A percentile compares a stretch with the other conserved stretches of the same genome.
Evolutionary conservation across 23 tunicate genomes (phyloP).

Genomic region (Halocynthia aurantium): DNA sequence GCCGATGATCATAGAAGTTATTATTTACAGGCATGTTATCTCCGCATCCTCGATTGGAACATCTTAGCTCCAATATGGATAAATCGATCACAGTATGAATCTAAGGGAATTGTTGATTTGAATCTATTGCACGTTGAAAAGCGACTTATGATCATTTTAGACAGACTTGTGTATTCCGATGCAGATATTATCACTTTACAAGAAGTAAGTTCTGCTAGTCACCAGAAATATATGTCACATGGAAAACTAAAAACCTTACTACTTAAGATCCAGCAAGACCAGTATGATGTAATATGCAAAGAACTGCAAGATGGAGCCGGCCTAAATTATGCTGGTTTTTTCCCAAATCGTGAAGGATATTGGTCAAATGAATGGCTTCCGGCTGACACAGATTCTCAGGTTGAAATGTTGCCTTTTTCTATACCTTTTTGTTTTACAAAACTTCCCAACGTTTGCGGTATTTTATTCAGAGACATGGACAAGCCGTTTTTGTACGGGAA

Average conservation of each 20-base stretch:
- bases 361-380: constrained; percentile 20
- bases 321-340: background rate
- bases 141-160: constrained; percentile 13
- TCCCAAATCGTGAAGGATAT: background rate
- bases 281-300: background rate
- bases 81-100: background rate
- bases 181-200: constrained; percentile 24
- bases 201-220: constrained; percentile 9
- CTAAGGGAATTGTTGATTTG: background rate
- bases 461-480: constrained; percentile 10
- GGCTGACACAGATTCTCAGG: background rate
- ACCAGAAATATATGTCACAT: background rate
- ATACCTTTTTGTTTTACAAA: background rate
- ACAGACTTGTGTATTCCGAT: background rate
- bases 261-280: constrained; percentile 10
- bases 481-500: constrained; percentile 10
- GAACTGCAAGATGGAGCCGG: constrained; percentile 3
- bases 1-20: too few relatives aligned
- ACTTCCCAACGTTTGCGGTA: too few relatives aligned
- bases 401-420: background rate
- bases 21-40: background rate
- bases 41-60: constrained; percentile 18
- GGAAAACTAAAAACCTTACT: background rate
- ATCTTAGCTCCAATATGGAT: constrained; percentile 22
- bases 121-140: constrained; percentile 11